A percentile compares a stretch with the other conserved stretches of the same genome.
phyloP scores from a whole-genome alignment of 2,888 invertebrate species.

The Cephus pygmeus region DNA sequence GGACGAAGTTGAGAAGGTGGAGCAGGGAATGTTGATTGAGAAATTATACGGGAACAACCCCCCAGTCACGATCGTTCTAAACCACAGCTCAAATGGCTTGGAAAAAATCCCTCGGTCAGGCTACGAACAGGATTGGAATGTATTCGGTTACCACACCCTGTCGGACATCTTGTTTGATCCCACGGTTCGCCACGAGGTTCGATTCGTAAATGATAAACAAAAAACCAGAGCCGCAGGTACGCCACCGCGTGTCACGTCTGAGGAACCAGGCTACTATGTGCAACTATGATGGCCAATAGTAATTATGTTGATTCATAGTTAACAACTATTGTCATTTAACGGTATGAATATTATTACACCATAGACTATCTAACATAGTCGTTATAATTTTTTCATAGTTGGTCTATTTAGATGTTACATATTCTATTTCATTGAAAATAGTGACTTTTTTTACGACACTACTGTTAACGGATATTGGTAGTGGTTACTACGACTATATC shows the following conservation, averaged over 20 bases:
- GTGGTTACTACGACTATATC: background rate
- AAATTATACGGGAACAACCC: slow-evolving; percentile 19
- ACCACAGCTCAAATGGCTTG: slow-evolving; percentile 15
- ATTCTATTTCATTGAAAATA: background rate
- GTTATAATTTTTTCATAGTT: background rate
- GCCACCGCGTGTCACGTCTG: background rate
- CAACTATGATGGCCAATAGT: background rate
- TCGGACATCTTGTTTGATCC: slow-evolving; percentile 51
- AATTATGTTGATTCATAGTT: background rate
- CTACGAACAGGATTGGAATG: slow-evolving; percentile 34
- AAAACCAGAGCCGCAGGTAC: slow-evolving; percentile 17
- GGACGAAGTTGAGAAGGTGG: background rate
- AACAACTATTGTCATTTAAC: background rate
- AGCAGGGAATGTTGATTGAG: slow-evolving; percentile 20
- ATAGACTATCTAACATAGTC: background rate
- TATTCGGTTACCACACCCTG: slow-evolving; percentile 49
- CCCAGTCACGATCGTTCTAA: slow-evolving; percentile 4
- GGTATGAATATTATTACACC: background rate
- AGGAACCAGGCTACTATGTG: background rate
- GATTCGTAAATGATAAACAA: slow-evolving; percentile 47
- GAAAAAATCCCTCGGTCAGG: slow-evolving; percentile 26
- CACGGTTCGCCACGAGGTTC: slow-evolving; percentile 39
- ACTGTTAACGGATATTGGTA: background rate
- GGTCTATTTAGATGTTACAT: background rate
- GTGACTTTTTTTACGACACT: background rate